phyloP scores from a whole-genome alignment of 2,797 vertebrate species.

The Falco novaeseelandiae region DNA sequence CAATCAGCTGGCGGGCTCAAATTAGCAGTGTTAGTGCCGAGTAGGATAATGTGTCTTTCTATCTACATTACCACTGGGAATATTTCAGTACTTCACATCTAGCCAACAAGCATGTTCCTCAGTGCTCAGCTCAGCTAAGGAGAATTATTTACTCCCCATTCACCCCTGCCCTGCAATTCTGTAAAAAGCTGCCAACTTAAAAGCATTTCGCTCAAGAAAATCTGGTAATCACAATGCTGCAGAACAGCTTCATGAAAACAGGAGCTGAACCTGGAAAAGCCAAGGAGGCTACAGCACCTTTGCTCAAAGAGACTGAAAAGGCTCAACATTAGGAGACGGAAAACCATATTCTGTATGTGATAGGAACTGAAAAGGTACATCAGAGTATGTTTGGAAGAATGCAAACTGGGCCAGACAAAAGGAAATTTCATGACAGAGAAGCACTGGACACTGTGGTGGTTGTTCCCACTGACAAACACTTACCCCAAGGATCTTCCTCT shows the following conservation, averaged over 20 bases:
- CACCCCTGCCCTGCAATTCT: neutral
- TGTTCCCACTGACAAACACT: slow-evolving; percentile 54
- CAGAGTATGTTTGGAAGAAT: neutral
- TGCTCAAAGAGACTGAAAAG: neutral
- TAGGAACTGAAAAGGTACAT: neutral
- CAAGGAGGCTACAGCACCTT: neutral
- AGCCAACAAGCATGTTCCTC: neutral
- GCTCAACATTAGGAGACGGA: neutral
- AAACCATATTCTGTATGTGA: accelerated
- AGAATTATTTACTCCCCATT: neutral
- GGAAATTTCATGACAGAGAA: neutral
- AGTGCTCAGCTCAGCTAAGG: neutral
- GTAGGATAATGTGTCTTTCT: neutral
- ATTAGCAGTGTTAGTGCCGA: neutral
- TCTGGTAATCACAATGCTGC: neutral
- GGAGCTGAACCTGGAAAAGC: neutral
- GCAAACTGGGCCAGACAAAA: neutral
- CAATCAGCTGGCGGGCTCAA: neutral
- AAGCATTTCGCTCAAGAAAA: neutral
- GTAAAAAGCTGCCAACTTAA: neutral
- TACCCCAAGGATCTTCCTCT: slow-evolving; percentile 94
- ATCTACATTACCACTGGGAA: neutral
- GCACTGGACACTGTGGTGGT: neutral
- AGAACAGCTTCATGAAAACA: neutral
- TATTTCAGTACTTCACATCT: neutral